These are phyloP conservation scores for Holothuria glaberrima DNA, from an alignment of 35 echinoderm and acorn worm genomes.

Conservation along the genomic window DNA sequence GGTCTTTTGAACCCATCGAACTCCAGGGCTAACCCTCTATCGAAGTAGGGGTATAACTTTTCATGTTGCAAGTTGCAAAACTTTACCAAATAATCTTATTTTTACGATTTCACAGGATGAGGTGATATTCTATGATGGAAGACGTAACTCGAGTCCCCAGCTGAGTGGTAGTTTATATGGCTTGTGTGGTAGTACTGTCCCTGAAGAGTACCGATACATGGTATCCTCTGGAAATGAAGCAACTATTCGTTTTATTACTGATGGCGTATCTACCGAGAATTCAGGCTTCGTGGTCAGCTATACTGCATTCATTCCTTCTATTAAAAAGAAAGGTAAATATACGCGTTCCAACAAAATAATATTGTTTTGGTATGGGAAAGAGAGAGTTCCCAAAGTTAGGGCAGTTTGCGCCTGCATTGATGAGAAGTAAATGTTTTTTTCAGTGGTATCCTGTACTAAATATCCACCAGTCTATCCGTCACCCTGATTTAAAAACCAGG, in stretches of 20 bases:
- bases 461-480: too few relatives aligned
- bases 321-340: constrained; percentile 38
- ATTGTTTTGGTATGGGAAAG: too few relatives aligned
- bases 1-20: too few relatives aligned
- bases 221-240: constrained; percentile 80
- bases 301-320: constrained; percentile 73
- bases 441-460: too few relatives aligned
- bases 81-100: neutral
- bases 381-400: too few relatives aligned
- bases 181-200: constrained; percentile 70
- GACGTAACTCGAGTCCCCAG: constrained; percentile 65
- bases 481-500: too few relatives aligned
- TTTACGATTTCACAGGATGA: constrained; percentile 53
- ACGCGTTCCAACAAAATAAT: neutral
- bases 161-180: constrained; percentile 80
- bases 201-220: constrained; percentile 69
- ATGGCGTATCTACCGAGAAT: constrained; percentile 71
- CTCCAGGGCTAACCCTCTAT: too few relatives aligned
- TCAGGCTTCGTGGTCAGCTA: constrained; percentile 84
- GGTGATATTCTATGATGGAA: constrained; percentile 87
- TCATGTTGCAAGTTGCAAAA: too few relatives aligned
- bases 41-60: too few relatives aligned
- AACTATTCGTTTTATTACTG: constrained; percentile 92
- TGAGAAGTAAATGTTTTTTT: too few relatives aligned
- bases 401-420: too few relatives aligned